Conservation (phyloP, 2,113 vertebrate species). For the Panthera leo region DNA sequence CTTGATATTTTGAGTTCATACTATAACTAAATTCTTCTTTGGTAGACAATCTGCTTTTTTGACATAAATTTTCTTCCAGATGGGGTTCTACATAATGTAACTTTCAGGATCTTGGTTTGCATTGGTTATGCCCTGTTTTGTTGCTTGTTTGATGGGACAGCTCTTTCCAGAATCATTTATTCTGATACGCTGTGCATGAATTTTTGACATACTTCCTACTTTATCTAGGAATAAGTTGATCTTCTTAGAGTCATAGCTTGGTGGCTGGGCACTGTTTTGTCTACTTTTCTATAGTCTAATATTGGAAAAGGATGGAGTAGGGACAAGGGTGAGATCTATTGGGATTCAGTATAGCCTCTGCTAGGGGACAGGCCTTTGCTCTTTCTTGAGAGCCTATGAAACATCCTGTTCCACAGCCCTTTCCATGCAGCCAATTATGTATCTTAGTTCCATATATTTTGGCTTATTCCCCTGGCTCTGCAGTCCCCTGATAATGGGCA, state of each 20-base stretch:
- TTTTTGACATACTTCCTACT: background rate
- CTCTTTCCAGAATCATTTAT: background rate
- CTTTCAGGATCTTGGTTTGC: background rate
- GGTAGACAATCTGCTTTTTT: background rate
- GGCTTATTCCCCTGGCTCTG: background rate
- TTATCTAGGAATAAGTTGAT: slow-evolving; percentile 3
- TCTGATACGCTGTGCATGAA: background rate
- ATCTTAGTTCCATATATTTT: background rate
- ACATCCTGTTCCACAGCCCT: background rate
- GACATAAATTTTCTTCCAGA: background rate
- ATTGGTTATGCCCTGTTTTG: background rate
- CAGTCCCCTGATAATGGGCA: background rate
- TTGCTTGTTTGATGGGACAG: background rate
- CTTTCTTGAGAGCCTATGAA: background rate
- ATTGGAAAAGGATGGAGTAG: background rate
- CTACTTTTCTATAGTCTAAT: background rate
- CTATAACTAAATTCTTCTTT: background rate
- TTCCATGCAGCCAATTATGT: background rate
- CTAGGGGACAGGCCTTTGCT: background rate
- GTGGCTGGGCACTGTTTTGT: background rate
- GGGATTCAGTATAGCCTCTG: background rate
- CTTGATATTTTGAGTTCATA: slow-evolving; percentile 25
- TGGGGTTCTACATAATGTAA: background rate
- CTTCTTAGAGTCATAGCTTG: background rate
- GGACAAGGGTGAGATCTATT: background rate